Percentiles rank a stretch among this genome's conserved stretches.
phyloP scores from a whole-genome alignment of 2,888 invertebrate genomes.

The Eupithecia tripunctaria region DNA sequence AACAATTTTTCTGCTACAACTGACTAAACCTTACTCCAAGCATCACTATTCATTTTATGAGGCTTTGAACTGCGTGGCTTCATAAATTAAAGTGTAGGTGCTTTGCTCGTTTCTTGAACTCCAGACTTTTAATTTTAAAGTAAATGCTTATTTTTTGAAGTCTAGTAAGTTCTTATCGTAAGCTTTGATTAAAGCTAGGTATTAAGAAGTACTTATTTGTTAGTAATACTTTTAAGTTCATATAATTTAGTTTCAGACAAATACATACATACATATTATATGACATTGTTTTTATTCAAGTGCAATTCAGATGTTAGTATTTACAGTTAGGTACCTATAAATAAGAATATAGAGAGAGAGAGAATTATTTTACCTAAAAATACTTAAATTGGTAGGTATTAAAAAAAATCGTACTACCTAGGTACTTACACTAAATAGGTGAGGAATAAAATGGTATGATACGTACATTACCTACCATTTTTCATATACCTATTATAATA shows the following conservation, averaged over 20 bases:
- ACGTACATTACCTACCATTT: too few relatives aligned
- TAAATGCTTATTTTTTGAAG: conserved; percentile 16
- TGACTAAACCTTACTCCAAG: conserved; percentile 4
- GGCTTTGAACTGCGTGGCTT: conserved; percentile 37
- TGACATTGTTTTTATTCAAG: too few relatives aligned
- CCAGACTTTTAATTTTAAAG: conserved; percentile 31
- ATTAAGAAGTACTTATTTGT: background rate
- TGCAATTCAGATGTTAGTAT: too few relatives aligned
- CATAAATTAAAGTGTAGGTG: conserved; percentile 36
- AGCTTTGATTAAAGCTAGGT: background rate
- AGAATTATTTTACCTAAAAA: too few relatives aligned
- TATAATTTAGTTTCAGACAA: background rate
- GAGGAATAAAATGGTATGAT: too few relatives aligned
- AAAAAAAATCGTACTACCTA: too few relatives aligned
- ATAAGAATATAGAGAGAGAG: too few relatives aligned
- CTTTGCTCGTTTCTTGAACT: conserved; percentile 39
- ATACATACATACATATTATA: too few relatives aligned
- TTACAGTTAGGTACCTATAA: too few relatives aligned
- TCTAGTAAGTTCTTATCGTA: background rate
- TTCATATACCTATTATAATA: background rate
- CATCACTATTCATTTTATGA: conserved; percentile 35
- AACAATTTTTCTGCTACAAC: background rate
- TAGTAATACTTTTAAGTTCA: background rate
- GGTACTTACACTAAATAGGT: too few relatives aligned
- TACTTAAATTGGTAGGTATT: too few relatives aligned